Evolutionary conservation across 2,888 invertebrate genomes (phyloP).

Genomic region (Orthosia incerta): DNA sequence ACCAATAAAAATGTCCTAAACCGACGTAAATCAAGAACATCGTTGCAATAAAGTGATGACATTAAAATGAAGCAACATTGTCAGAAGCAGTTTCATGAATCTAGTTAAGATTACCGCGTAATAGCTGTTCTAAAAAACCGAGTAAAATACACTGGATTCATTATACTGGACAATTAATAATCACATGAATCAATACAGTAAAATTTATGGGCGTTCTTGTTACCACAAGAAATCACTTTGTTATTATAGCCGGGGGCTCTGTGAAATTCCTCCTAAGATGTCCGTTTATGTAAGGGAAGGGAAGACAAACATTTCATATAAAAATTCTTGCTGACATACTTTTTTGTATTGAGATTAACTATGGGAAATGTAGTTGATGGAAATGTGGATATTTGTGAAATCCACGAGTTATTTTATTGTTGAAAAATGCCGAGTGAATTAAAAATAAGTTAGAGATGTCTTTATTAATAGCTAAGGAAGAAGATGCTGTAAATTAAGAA

Average conservation of each 20-base stretch:
- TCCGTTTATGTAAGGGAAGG: constrained; percentile 30
- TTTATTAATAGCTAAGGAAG: no score
- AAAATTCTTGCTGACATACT: constrained; percentile 59
- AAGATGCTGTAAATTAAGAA: no score
- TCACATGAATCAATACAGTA: constrained; percentile 71
- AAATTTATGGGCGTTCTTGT: constrained; percentile 72
- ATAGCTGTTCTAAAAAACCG: constrained; percentile 38
- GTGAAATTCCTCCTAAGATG: constrained; percentile 48
- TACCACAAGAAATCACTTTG: constrained; percentile 65
- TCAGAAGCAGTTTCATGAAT: constrained; percentile 27
- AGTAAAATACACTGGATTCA: constrained; percentile 22
- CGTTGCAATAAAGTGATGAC: constrained; percentile 17
- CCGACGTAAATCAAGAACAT: constrained; percentile 43
- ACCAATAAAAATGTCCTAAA: constrained; percentile 20
- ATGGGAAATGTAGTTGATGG: constrained; percentile 5
- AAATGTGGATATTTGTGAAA: constrained; percentile 8
- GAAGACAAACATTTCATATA: constrained; percentile 61
- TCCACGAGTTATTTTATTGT: constrained; percentile 9
- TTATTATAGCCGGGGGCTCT: constrained; percentile 61
- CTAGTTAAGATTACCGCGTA: constrained; percentile 12
- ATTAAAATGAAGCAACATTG: constrained; percentile 50
- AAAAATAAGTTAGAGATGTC: neutral
- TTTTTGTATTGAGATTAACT: constrained; percentile 32
- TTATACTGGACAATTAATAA: constrained; percentile 65
- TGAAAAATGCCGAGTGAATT: neutral